Conservation (phyloP, 1,140 invertebrate species). For the Drosophila nannoptera region DNA sequence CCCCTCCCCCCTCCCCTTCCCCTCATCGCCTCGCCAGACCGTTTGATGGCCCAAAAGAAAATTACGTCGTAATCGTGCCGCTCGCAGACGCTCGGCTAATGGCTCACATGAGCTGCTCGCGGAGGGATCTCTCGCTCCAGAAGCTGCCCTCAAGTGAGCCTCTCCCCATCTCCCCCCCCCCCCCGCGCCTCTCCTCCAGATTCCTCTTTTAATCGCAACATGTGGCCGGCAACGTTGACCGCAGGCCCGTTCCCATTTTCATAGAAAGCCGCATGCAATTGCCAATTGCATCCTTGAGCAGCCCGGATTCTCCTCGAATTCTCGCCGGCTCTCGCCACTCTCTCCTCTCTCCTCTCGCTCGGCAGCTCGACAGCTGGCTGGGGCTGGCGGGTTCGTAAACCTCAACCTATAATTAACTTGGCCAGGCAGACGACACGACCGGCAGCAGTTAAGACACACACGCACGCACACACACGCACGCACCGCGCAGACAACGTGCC, state of each 20-base stretch:
- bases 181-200: background rate
- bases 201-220: constrained; percentile 20
- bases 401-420: constrained; percentile 77
- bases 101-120: constrained; percentile 17
- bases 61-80: constrained; percentile 73
- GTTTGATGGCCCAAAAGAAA: constrained; percentile 31
- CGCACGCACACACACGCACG: constrained; percentile 2
- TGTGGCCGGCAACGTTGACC: constrained; percentile 30
- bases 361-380: constrained; percentile 37
- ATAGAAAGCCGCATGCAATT: constrained; percentile 51
- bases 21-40: background rate
- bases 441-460: constrained; percentile 13
- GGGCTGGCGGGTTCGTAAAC: constrained; percentile 63
- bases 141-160: constrained; percentile 62
- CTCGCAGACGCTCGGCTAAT: constrained; percentile 42
- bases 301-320: constrained; percentile 1
- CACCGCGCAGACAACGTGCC: constrained; percentile 9
- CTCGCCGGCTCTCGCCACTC: background rate
- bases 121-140: background rate
- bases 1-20: background rate
- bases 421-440: constrained; percentile 63
- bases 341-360: constrained; percentile 14
- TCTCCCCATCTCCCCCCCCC: background rate
- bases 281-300: constrained; percentile 45
- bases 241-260: constrained; percentile 63